Evolutionary conservation across 2,113 vertebrate genomes (phyloP).

Genomic region (Hippocampus barbouri): DNA sequence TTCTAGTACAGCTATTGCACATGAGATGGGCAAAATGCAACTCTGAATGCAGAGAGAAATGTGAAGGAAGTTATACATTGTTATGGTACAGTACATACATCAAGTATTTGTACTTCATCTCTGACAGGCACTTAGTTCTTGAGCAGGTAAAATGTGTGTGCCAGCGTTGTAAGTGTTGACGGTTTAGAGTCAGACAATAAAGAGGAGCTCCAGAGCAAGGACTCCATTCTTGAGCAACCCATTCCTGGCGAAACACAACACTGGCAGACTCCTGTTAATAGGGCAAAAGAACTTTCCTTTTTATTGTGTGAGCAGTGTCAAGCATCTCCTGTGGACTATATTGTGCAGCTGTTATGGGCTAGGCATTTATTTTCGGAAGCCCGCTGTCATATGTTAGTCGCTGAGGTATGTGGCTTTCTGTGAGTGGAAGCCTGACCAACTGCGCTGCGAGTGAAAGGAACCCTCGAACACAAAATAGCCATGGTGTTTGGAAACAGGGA

Average conservation of each 20-base stretch:
- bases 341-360: constrained; percentile 41
- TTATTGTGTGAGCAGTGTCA: constrained; percentile 11
- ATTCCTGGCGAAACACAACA: neutral
- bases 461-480: constrained; percentile 13
- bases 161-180: no score
- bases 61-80: neutral
- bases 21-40: constrained; percentile 37
- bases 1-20: constrained; percentile 13
- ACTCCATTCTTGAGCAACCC: neutral
- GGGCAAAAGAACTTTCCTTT: neutral
- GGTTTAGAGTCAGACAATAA: neutral
- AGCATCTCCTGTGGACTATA: constrained; percentile 21
- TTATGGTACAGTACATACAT: neutral
- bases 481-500: neutral
- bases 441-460: constrained; percentile 8
- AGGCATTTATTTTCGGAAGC: constrained; percentile 59
- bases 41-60: constrained; percentile 34
- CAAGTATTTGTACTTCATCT: neutral
- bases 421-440: constrained; percentile 36
- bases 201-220: neutral
- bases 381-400: constrained; percentile 52
- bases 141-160: no score
- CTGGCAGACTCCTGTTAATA: neutral
- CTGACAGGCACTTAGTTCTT: no score
- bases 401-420: constrained; percentile 53